phyloP scores from a whole-genome alignment of 2,797 vertebrate species.

The Neosilurus hyrtlii region DNA sequence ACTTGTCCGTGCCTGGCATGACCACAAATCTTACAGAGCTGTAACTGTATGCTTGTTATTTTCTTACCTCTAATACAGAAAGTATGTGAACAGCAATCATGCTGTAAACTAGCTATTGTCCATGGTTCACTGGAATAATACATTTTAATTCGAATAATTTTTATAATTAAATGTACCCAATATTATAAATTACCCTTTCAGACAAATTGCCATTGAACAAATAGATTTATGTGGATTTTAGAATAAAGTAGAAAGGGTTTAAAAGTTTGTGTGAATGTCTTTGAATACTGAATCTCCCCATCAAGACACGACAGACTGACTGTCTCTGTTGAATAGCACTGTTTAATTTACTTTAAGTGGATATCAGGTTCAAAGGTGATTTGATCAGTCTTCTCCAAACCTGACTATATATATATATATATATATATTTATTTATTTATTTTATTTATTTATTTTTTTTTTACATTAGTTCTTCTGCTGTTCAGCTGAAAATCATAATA shows the following conservation, averaged over 20 bases:
- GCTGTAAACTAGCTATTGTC: neutral
- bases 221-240: neutral
- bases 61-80: conserved; percentile 39
- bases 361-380: conserved; percentile 43
- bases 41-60: conserved; percentile 18
- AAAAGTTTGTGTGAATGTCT: neutral
- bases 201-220: neutral
- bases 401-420: no score
- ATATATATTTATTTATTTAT: no score
- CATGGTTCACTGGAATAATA: neutral
- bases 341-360: conserved; percentile 48
- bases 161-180: neutral
- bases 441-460: neutral
- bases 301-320: conserved; percentile 22
- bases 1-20: conserved; percentile 54
- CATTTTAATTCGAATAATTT: neutral
- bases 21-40: conserved; percentile 43
- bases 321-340: conserved; percentile 30
- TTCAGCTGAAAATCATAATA: neutral
- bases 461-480: neutral
- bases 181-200: neutral
- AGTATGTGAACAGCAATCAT: conserved; percentile 35
- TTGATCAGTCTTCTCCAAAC: conserved; percentile 38
- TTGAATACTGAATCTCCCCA: neutral
- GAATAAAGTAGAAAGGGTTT: neutral